Evolutionary conservation across 2,113 vertebrate genomes (phyloP).

Genomic region (Leptobrachium leishanense): DNA sequence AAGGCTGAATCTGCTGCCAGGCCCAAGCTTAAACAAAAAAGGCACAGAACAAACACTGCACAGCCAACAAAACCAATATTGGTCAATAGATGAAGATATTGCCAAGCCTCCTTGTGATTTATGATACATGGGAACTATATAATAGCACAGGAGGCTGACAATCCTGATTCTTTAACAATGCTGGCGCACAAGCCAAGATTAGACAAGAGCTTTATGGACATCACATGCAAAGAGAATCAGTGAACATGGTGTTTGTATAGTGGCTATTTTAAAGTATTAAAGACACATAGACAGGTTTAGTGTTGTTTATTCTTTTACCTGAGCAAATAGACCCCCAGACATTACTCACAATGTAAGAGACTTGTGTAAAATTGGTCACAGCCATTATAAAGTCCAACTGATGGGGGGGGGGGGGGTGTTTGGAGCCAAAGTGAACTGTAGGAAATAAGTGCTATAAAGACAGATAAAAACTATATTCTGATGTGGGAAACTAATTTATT

Average conservation of each 20-base stretch:
- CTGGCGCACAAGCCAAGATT: not conserved
- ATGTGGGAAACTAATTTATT: too few relatives aligned
- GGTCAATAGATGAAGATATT: not conserved
- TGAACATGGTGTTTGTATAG: not conserved
- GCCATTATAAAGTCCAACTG: too few relatives aligned
- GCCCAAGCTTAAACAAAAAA: not conserved
- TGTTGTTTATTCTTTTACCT: not conserved
- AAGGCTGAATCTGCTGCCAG: slow-evolving; percentile 39
- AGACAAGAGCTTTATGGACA: not conserved
- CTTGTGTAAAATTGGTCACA: too few relatives aligned
- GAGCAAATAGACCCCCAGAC: slow-evolving; percentile 20
- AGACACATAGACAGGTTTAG: not conserved
- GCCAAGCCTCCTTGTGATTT: not conserved
- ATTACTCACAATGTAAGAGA: not conserved
- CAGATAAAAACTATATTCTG: too few relatives aligned
- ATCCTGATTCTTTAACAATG: not conserved
- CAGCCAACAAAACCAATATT: not conserved
- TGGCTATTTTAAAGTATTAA: not conserved
- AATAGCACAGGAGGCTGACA: not conserved
- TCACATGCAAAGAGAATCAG: not conserved
- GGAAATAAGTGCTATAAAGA: too few relatives aligned
- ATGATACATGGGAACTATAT: not conserved
- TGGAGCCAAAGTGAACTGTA: too few relatives aligned
- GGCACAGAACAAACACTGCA: slow-evolving; percentile 7
- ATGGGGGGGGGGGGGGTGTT: too few relatives aligned